phyloP scores from a whole-genome alignment of 2,113 vertebrate species.

The Neotoma lepida region DNA sequence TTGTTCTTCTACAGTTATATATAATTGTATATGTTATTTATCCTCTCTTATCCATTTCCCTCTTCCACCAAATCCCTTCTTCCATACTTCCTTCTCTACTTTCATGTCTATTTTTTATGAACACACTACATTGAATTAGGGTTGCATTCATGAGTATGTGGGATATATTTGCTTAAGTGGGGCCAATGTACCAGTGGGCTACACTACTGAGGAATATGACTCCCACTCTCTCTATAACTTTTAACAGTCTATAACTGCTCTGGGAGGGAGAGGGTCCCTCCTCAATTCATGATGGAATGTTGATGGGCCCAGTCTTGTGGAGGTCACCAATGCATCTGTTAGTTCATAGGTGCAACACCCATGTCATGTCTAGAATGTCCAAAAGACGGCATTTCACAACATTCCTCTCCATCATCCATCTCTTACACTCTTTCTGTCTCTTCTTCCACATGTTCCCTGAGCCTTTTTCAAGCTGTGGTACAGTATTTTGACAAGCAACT shows the following conservation, averaged over 20 bases:
- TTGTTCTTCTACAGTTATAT: neutral
- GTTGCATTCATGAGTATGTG: neutral
- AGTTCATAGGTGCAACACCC: neutral
- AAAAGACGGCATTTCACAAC: neutral
- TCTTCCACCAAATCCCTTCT: neutral
- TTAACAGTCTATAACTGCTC: neutral
- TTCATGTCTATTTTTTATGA: neutral
- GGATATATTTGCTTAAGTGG: neutral
- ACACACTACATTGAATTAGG: neutral
- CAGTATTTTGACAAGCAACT: constrained; percentile 9
- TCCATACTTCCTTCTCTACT: neutral
- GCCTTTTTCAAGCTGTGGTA: neutral
- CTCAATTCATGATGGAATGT: neutral
- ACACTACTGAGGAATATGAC: neutral
- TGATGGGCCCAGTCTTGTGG: neutral
- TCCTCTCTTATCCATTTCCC: neutral
- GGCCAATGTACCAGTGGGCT: neutral
- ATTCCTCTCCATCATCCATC: neutral
- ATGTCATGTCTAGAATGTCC: neutral
- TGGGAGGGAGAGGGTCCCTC: neutral
- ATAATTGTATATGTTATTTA: neutral
- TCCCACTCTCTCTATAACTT: neutral
- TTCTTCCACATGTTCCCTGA: neutral
- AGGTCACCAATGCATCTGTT: neutral
- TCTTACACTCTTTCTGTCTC: neutral